Evolutionary conservation across 2,888 invertebrate genomes (phyloP), one percentile per base, ranked within the genome.

Genomic region (Tenthredo scrophulariae): DNA sequence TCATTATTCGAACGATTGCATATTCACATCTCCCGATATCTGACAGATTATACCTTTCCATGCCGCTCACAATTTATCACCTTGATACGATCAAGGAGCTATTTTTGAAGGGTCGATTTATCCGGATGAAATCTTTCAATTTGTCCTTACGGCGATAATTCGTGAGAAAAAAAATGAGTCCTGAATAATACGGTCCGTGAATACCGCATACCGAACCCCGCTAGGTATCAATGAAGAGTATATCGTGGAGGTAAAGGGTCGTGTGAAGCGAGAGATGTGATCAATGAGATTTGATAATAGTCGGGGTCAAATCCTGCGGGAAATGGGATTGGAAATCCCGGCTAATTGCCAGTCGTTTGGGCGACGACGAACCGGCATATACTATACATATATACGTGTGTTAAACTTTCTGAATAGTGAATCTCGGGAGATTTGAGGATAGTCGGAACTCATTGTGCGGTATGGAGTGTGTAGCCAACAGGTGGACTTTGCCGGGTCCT

Each of bases 251-350:
- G 62, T 15, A 13, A 62, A 13, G 6, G 58, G 62, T 37, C 13
- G 58, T 5, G 58, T 10, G 10, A 62, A 46, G 43, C 13, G n/a
- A 22, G 37, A 58, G 22, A 65, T 29, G 65, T 15, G 37, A 62
- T n/a, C 58, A 58, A 79, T 33, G 58, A 79, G 58, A 80, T 62
- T 80, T 29, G 33, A 22, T 62, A 62, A 80, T 80, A 80, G 80
- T 58, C 54, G 54, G 29, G 54, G 80, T 80, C 13, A 40, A 80
- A 62, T 80, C 80, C 80, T 22, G 26, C 22, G 40, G 62, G 58
- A 80, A 80, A 80, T 80, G 80, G 62, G 26, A 80, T 80, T 40
- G 37, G 80, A 62, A 80, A 80, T 80, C 26, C 80, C 26, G 37
- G 22, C 37, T 80, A 80, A 80, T 80, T 80, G 80, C 29, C 62